Base-by-base conservation (phyloP, 1,140 invertebrate genomes). In the Drosophila nikananu region DNA sequence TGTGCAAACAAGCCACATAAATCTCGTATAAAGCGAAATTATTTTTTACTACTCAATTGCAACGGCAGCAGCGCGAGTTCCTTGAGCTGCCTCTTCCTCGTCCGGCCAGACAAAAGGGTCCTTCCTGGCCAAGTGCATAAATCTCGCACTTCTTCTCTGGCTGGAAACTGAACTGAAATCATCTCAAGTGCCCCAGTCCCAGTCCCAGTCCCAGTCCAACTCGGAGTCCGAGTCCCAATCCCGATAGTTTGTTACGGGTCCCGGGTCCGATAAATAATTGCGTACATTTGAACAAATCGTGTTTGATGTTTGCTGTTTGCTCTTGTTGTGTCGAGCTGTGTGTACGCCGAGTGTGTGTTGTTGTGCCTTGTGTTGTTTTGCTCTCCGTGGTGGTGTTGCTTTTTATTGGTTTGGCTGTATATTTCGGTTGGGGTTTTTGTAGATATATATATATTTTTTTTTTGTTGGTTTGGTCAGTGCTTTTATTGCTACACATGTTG, bases 401-500 rank as follows among this genome's bases (percentile, higher is more conserved):
- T 82, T 75, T 73, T 73, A 73, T 73, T 73, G 68, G 75, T 57
- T 58, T 75, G 62, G 76, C 65, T 70, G 68, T 82, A 54, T 83
- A 71, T 90, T 75, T 77, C 27, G 74, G 74, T 66, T 74, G 72
- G 71, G 35, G 57, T 61, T 78, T 59, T 66, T 76, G 35, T 74
- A 64, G 48, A 41, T 60, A 65, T 48, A 23, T 46, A n/a, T n/a
- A n/a, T 8, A 13, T 46, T 10, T 49, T 60, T 71, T 72, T 78
- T 72, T 59, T 21, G 21, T 81, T 73, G 68, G 75, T 74, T 76
- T 67, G 79, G 61, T 71, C 63, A 86, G 81, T 80, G 79, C 86
- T 90, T 90, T 90, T 90, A 90, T 90, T 90, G 86, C 86, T 91
- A 90, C 86, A 90, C 79, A 90, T 90, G 86, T 90, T 90, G 86